Conservation (phyloP, 2,888 invertebrate species). For the Tachystola acroxantha region DNA sequence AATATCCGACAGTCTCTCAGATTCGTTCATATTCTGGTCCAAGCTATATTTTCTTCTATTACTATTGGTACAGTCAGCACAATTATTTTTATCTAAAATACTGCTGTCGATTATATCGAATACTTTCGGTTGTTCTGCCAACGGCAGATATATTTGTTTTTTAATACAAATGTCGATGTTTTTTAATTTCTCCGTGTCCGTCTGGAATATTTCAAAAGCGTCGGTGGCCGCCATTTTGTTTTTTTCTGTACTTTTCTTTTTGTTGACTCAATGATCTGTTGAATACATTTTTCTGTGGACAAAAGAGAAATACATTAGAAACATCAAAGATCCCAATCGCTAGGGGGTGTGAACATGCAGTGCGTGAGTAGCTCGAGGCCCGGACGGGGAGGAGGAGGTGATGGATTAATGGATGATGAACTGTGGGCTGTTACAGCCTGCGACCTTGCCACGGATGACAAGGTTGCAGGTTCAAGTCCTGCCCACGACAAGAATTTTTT, state of each 20-base stretch:
- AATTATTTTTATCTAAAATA: conserved; percentile 4
- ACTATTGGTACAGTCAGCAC: conserved; percentile 4
- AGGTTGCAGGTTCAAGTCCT: too few relatives aligned
- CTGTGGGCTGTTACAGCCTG: too few relatives aligned
- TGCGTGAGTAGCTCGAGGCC: too few relatives aligned
- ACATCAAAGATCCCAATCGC: too few relatives aligned
- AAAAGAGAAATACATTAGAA: conserved; percentile 19
- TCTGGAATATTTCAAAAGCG: conserved; percentile 1
- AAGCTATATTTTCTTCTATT: conserved; percentile 9
- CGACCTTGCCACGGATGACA: too few relatives aligned
- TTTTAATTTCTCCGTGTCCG: conserved; percentile 10
- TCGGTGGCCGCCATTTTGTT: conserved; percentile 27
- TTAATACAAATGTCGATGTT: conserved; percentile 8
- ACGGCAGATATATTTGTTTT: conserved; percentile 5
- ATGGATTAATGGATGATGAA: too few relatives aligned
- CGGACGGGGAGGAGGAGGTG: too few relatives aligned
- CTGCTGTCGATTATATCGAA: conserved; percentile 3
- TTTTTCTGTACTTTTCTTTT: conserved; percentile 23
- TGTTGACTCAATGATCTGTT: conserved; percentile 14
- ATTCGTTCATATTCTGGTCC: conserved; percentile 35
- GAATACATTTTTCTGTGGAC: conserved; percentile 28
- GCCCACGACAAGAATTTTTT: too few relatives aligned
- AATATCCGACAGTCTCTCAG: conserved; percentile 48
- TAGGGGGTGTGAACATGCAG: too few relatives aligned
- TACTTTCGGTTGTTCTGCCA: background rate